These are phyloP conservation scores for Pristionchus exspectatus DNA, from an alignment of 2,888 invertebrate genomes.

Conservation along the genomic window DNA sequence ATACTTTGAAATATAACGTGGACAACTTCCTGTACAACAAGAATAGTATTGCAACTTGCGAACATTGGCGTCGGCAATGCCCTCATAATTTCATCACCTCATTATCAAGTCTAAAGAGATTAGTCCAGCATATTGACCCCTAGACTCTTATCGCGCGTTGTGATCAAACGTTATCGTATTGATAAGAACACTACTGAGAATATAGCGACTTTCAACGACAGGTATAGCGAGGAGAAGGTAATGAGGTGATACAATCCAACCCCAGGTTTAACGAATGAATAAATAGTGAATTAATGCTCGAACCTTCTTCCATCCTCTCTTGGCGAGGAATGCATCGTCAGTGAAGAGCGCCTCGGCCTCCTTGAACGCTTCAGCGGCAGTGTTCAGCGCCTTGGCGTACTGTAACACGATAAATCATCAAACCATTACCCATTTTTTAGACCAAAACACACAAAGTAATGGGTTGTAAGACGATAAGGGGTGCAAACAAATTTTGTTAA, in stretches of 20 bases:
- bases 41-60: too few species aligned
- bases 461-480: not conserved
- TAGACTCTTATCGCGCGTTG: not conserved
- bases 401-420: not conserved
- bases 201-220: not conserved
- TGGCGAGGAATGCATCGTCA: constrained; percentile 37
- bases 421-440: not conserved
- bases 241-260: not conserved
- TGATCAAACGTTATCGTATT: not conserved
- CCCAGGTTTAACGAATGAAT: not conserved
- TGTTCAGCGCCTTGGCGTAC: constrained; percentile 53
- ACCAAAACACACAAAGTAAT: not conserved
- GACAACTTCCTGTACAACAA: too few species aligned
- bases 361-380: constrained; percentile 46
- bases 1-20: not conserved
- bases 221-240: not conserved
- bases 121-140: not conserved
- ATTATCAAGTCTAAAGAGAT: not conserved
- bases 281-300: not conserved
- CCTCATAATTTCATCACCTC: not conserved
- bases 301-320: constrained; percentile 49
- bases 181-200: not conserved
- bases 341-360: constrained; percentile 52
- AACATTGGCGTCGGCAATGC: too few species aligned
- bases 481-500: too few species aligned